A percentile compares a stretch with the other conserved stretches of the same genome.
Evolutionary conservation across 2,113 vertebrate genomes (phyloP).

Genomic region (Mormyrus lacerda): DNA sequence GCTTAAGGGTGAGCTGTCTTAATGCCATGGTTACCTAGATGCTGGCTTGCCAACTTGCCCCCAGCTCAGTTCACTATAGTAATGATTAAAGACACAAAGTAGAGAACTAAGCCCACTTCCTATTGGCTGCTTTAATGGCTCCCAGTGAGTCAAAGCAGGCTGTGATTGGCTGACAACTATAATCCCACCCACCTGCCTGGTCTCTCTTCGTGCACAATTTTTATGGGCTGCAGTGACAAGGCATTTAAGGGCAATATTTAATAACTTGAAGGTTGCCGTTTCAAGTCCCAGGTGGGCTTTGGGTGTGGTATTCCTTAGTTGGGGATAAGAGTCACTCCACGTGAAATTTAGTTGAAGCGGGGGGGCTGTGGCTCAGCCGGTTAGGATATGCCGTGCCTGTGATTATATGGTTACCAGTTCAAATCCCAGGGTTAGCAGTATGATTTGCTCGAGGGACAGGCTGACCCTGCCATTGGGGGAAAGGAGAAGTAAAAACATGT

Average conservation of each 20-base stretch:
- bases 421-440: background rate
- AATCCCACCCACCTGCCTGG: background rate
- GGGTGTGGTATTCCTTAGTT: background rate
- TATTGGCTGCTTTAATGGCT: background rate
- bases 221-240: background rate
- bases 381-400: background rate
- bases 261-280: background rate
- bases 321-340: background rate
- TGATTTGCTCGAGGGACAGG: background rate
- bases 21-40: background rate
- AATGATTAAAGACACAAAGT: background rate
- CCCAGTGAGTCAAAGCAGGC: background rate
- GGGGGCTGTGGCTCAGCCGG: background rate
- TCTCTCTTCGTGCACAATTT: background rate
- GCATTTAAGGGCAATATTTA: background rate
- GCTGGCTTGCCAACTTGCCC: background rate
- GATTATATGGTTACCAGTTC: background rate
- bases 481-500: background rate
- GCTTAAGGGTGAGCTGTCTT: constrained; percentile 61
- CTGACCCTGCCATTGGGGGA: background rate
- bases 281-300: background rate
- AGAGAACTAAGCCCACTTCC: background rate
- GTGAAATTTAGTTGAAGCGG: background rate
- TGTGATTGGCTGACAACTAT: background rate
- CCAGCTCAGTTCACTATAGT: background rate